Evolutionary conservation across 2,797 vertebrate genomes (phyloP).

Genomic region (Petrocephalus schoutedeni): DNA sequence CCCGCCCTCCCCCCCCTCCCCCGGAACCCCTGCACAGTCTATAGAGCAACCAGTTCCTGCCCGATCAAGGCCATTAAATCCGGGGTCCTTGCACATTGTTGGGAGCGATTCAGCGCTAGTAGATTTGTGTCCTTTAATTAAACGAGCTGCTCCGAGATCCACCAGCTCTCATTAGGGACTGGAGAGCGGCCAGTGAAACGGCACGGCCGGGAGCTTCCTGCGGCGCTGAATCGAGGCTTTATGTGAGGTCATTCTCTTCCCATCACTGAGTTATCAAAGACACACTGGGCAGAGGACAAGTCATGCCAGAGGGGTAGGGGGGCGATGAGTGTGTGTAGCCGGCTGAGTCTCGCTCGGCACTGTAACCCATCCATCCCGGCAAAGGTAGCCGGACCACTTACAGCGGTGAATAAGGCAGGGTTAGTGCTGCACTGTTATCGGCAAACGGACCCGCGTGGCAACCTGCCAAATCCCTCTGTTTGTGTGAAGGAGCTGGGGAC

Average conservation of each 20-base stretch:
- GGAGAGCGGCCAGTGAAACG: constrained; percentile 22
- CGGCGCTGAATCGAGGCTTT: constrained; percentile 25
- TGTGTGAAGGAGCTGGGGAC: constrained; percentile 35
- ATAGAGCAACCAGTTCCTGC: constrained; percentile 15
- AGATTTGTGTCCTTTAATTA: constrained; percentile 30
- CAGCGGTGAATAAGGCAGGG: not conserved
- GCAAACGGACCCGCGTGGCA: not conserved
- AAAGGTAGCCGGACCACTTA: not conserved
- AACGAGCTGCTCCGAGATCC: constrained; percentile 8
- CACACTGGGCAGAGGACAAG: constrained; percentile 16
- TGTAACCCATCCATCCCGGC: not conserved
- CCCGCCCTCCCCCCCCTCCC: not conserved
- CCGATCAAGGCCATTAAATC: constrained; percentile 18
- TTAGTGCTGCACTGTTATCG: not conserved
- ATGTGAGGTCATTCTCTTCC: constrained; percentile 10
- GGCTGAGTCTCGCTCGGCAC: not conserved
- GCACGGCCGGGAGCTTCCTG: constrained; percentile 10
- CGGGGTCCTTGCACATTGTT: constrained; percentile 19
- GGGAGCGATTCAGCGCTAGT: not conserved
- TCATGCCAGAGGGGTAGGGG: not conserved
- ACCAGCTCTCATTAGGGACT: constrained; percentile 29
- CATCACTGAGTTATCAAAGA: constrained; percentile 25
- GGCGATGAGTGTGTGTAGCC: not conserved
- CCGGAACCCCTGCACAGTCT: not conserved
- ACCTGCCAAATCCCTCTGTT: not conserved